phyloP scores from a whole-genome alignment of 2,797 vertebrate species.

The Phoebastria nigripes region DNA sequence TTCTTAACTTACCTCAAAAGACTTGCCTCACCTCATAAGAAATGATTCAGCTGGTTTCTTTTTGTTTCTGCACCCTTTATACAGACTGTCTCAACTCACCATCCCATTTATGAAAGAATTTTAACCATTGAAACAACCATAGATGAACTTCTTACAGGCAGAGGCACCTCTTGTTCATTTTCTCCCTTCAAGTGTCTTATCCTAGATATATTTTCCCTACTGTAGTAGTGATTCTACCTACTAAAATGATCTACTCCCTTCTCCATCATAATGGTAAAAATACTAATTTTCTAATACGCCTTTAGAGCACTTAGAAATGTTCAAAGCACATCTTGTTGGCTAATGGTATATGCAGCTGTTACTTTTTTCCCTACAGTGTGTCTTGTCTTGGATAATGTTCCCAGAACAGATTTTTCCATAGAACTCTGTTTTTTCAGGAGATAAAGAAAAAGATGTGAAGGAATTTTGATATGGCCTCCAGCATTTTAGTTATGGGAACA shows the following conservation, averaged over 20 bases:
- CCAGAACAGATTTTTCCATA: conserved; percentile 27
- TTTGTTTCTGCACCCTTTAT: background rate
- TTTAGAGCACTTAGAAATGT: background rate
- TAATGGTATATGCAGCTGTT: background rate
- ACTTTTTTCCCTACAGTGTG: background rate
- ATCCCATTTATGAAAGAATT: background rate
- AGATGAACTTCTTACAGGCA: background rate
- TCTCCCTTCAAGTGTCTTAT: background rate
- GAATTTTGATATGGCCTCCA: conserved; percentile 12
- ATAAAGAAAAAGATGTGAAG: background rate
- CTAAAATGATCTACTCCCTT: background rate
- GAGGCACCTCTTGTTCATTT: background rate
- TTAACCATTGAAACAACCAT: background rate
- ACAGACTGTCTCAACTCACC: background rate
- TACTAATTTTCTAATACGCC: background rate
- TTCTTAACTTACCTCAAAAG: background rate
- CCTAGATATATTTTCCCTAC: background rate
- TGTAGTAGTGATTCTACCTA: background rate
- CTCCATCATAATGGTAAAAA: background rate
- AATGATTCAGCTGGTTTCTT: background rate
- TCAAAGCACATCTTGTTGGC: background rate
- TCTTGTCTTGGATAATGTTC: background rate
- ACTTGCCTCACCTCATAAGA: background rate
- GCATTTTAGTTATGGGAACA: conserved; percentile 1
- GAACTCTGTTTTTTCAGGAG: background rate